Conservation (phyloP, 1,140 invertebrate genomes). For the Heliconius eleuchia region DNA sequence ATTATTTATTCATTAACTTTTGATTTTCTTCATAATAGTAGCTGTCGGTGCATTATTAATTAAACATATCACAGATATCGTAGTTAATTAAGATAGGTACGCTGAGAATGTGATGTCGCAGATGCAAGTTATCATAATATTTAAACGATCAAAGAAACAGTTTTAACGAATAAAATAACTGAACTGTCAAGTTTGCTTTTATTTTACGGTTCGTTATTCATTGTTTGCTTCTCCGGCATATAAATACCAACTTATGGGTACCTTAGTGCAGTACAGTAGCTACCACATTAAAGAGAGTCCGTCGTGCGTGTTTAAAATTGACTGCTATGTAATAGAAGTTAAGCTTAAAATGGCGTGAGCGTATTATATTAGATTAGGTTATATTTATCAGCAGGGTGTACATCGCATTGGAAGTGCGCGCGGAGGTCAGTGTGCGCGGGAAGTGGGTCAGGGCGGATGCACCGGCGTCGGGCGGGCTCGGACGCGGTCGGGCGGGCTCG, state of each 20-base stretch:
- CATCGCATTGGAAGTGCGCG: slow-evolving; percentile 50
- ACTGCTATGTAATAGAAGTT: slow-evolving; percentile 29
- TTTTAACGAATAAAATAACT: slow-evolving; percentile 43
- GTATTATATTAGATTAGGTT: slow-evolving; percentile 19
- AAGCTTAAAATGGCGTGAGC: slow-evolving; percentile 39
- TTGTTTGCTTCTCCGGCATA: slow-evolving; percentile 58
- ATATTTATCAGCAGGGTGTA: slow-evolving; percentile 37
- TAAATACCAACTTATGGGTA: slow-evolving; percentile 59
- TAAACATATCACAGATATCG: background rate
- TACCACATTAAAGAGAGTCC: background rate
- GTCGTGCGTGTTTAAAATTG: slow-evolving; percentile 27
- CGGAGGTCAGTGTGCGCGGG: slow-evolving; percentile 70
- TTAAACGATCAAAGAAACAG: slow-evolving; percentile 8
- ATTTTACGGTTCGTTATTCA: slow-evolving; percentile 65
- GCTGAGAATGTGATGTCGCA: background rate
- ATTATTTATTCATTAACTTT: background rate
- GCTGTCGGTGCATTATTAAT: background rate
- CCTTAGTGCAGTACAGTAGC: slow-evolving; percentile 37
- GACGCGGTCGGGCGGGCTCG: slow-evolving; percentile 45
- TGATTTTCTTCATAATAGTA: background rate
- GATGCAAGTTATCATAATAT: background rate
- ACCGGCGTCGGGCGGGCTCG: slow-evolving; percentile 45
- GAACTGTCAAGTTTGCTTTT: slow-evolving; percentile 54
- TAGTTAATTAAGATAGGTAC: background rate
- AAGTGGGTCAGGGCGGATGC: slow-evolving; percentile 73